phyloP scores from a whole-genome alignment of 2,797 vertebrate species.

The Hemitrygon akajei region DNA sequence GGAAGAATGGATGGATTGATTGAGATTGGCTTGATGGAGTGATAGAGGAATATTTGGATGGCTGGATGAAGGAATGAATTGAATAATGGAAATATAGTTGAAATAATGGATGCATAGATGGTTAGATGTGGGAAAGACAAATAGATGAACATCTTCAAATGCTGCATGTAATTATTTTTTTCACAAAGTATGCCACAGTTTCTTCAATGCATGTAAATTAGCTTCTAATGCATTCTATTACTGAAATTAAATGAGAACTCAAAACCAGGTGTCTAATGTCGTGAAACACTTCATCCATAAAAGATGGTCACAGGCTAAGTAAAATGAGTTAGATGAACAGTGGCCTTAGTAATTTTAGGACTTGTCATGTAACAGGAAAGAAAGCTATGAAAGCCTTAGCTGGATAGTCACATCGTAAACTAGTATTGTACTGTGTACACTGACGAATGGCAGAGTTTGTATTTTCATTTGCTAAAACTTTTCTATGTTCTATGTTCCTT shows the following conservation, averaged over 20 bases:
- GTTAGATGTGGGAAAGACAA: not conserved
- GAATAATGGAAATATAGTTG: not conserved
- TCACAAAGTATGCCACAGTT: not conserved
- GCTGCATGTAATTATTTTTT: not conserved
- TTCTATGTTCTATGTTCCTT: not conserved
- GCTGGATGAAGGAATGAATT: not conserved
- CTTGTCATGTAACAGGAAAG: not conserved
- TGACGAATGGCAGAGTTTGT: not conserved
- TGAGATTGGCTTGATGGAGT: not conserved
- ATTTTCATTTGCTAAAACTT: not conserved
- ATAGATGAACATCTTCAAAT: not conserved
- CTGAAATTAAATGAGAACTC: not conserved
- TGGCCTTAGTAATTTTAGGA: not conserved
- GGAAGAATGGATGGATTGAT: too few species aligned
- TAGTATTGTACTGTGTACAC: not conserved
- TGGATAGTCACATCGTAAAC: not conserved
- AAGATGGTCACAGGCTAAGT: not conserved
- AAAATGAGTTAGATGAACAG: constrained; percentile 9
- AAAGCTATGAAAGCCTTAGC: not conserved
- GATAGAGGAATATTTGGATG: not conserved
- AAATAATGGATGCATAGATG: not conserved
- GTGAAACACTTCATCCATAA: not conserved
- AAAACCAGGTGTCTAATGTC: not conserved
- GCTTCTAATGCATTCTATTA: not conserved
- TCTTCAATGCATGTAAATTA: not conserved